Evolutionary conservation across 2,888 invertebrate genomes (phyloP), one percentile per base, ranked within the genome.

Genomic region (Polydrusus cervinus): DNA sequence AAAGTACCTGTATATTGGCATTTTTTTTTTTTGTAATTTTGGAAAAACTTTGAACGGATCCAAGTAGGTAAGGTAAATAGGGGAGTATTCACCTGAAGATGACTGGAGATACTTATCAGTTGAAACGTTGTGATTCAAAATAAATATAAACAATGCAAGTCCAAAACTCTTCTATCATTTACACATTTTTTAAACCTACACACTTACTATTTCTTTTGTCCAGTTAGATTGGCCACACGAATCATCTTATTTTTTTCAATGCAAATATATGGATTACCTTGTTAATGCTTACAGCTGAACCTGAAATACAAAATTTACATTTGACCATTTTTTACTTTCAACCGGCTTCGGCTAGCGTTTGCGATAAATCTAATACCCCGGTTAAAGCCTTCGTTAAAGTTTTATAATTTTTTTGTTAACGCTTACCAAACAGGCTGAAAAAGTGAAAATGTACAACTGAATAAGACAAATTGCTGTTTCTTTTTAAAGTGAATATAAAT

Each of bases 261-360:
- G 60, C 61, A 71, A 75, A 71, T 75, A 51, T 53, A 20, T 13
- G 66, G 75, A 75, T 75, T 75, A 71, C 14, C 60, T 74, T 40
- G 60, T 20, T 25, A 53, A 62, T 30, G 68, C 67, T 75, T 75
- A 75, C 61, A n/a, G 51, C 20, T 53, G 68, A 76, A 69, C 76
- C 64, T 62, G 43, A 62, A 76, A 76, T 57, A 57, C 64, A 57
- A 69, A 73, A 76, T 76, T 73, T 76, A 73, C 76, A 76, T 76
- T 76, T 69, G 60, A 73, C 76, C 76, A 73, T 76, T 76, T 76
- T 75, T 76, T 76, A 76, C 76, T 73, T 76, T 72, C 75, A 64
- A 53, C 68, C 75, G 66, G 34, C 34, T 34, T 71, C 71, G 60
- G 64, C 55, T 70, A 65, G 69, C 74, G 49, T 73, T 67, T 69